These are phyloP conservation scores for Bombus balteatus DNA, from an alignment of 1,140 invertebrate genomes.

Conservation along the genomic window DNA sequence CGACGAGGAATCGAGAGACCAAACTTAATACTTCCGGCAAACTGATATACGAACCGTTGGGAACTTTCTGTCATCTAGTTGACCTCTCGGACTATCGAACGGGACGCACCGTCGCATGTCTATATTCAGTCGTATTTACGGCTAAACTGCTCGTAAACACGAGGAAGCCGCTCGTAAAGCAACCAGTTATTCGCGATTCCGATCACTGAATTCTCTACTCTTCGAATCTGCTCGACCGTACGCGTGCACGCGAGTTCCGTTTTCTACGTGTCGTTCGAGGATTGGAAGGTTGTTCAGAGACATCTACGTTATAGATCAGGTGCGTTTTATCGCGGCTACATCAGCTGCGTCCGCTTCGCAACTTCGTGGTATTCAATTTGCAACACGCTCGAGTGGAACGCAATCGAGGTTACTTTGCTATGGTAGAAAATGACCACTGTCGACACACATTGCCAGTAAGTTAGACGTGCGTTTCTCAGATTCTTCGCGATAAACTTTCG, in stretches of 20 bases:
- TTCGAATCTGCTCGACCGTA: background rate
- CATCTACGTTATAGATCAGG: background rate
- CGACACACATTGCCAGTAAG: background rate
- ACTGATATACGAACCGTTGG: background rate
- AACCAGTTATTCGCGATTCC: slow-evolving; percentile 20
- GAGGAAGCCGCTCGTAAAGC: slow-evolving; percentile 48
- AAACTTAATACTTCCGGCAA: background rate
- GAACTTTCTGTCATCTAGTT: slow-evolving; percentile 8
- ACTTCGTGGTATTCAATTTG: slow-evolving; percentile 7
- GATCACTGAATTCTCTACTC: background rate
- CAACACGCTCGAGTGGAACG: background rate
- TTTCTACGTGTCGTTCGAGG: background rate
- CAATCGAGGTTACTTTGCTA: background rate
- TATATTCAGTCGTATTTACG: slow-evolving; percentile 52
- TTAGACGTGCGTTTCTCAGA: background rate
- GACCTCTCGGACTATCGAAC: slow-evolving; percentile 4
- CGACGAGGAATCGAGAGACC: background rate
- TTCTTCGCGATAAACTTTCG: background rate
- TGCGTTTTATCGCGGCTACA: background rate
- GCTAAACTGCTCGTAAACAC: slow-evolving; percentile 52
- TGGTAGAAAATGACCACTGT: background rate
- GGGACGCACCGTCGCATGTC: slow-evolving; percentile 21
- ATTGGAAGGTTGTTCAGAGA: background rate
- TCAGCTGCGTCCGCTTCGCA: background rate
- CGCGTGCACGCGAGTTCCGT: background rate